Evolutionary conservation across 2,797 vertebrate genomes (phyloP), one percentile per base, ranked within the genome.

Genomic region (Somateria mollissima): DNA sequence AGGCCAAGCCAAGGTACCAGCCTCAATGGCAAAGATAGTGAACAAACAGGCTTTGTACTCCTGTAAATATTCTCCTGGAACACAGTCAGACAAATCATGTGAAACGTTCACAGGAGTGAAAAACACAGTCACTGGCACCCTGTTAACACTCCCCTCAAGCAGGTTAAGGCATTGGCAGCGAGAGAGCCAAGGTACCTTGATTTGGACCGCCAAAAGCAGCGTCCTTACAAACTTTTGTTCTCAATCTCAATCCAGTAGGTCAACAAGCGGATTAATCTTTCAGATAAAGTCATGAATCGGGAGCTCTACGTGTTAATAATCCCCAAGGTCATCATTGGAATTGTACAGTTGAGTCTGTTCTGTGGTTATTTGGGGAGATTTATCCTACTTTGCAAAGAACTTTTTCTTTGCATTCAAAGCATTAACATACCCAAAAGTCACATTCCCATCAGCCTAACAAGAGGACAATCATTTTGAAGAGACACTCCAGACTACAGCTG

Each of bases 391-490:
- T 25, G 18, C 62, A 84, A 61, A 58, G 11, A 15, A 64, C 60
- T 54, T 18, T 27, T 60, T 74, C 54, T 81, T 90, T 47, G 2
- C 47, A 95, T 94, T 96, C 94, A 88, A 76, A 93, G 91, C 36
- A 94, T 81, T 56, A 93, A 88, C 64, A 73, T 83, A 74, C 53
- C 80, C 84, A 76, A 87, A 94, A 91, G 89, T 89, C 91, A 96
- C 83, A 75, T 94, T 92, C 61, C 75, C 60, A 94, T 95, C 84
- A 92, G 67, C 69, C 62, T 90, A 92, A 96, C 80, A 93, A 96
- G 93, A 49, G 79, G 91, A 87, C 74, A 86, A 92, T 95, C 65
- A 97, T 89, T 91, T 78, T 95, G 89, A 96, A 95, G 95, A 95
- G 94, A 81, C 92, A 96, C 89, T 94, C 70, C 86, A 94, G 79